phyloP scores from a whole-genome alignment of 1,140 invertebrate species.

The Nymphalis io region DNA sequence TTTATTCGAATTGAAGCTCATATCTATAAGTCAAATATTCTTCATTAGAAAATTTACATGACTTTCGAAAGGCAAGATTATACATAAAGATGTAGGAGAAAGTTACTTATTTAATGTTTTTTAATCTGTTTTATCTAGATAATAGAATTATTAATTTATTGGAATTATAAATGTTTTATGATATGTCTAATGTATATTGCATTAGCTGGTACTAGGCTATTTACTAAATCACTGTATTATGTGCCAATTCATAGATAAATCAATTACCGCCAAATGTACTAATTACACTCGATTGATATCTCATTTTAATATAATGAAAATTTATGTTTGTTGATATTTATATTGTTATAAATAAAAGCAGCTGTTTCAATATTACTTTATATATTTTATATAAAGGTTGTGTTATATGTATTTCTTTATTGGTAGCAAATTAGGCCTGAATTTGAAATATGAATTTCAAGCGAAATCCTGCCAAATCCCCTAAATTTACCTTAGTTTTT shows the following conservation, averaged over 20 bases:
- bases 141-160: constrained; percentile 60
- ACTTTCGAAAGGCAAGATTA: constrained; percentile 18
- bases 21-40: constrained; percentile 50
- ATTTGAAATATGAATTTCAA: constrained; percentile 68
- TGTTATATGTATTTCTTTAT: constrained; percentile 44
- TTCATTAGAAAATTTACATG: constrained; percentile 40
- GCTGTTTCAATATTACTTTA: constrained; percentile 54
- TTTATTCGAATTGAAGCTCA: constrained; percentile 37
- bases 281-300: constrained; percentile 34
- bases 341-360: constrained; percentile 53
- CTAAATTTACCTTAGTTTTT: constrained; percentile 57
- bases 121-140: constrained; percentile 32
- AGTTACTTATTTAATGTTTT: constrained; percentile 33
- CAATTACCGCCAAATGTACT: constrained; percentile 38
- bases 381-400: constrained; percentile 68
- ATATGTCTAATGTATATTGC: constrained; percentile 47
- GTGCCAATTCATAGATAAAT: constrained; percentile 69
- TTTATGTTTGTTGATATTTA: constrained; percentile 41
- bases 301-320: constrained; percentile 32
- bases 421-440: constrained; percentile 39
- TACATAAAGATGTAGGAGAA: constrained; percentile 16
- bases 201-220: constrained; percentile 54
- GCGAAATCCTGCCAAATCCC: constrained; percentile 77
- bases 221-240: constrained; percentile 55
- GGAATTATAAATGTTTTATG: constrained; percentile 48